phyloP scores from a whole-genome alignment of 2,113 vertebrate genomes.

The Merops nubicus region DNA sequence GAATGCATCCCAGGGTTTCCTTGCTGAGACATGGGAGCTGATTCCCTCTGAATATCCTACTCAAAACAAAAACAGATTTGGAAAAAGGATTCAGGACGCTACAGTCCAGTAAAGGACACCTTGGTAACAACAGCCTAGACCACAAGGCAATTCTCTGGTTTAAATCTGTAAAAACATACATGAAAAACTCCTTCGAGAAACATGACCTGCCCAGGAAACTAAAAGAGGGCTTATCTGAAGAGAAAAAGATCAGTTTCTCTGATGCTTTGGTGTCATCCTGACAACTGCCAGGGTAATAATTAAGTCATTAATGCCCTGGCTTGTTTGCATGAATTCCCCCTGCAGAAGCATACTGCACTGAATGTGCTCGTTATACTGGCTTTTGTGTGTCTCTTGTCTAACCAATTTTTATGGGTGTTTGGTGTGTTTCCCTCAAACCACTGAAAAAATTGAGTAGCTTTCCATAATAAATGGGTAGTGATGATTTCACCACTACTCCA shows the following conservation, averaged over 20 bases:
- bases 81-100: neutral
- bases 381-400: neutral
- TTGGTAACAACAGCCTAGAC: neutral
- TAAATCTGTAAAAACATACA: neutral
- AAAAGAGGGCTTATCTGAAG: neutral
- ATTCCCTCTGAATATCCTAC: neutral
- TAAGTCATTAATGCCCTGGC: neutral
- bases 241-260: neutral
- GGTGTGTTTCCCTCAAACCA: neutral
- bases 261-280: neutral
- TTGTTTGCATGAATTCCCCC: neutral
- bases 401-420: neutral
- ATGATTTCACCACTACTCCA: neutral
- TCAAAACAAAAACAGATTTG: neutral
- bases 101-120: neutral
- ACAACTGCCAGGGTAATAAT: neutral
- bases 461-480: neutral
- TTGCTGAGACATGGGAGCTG: neutral
- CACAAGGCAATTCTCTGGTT: neutral
- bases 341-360: neutral
- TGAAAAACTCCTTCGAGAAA: neutral
- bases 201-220: neutral
- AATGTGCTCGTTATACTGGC: neutral
- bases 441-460: neutral
- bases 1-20: neutral